Base-by-base conservation (phyloP, 1,140 invertebrate species). In the Drosophila erecta region DNA sequence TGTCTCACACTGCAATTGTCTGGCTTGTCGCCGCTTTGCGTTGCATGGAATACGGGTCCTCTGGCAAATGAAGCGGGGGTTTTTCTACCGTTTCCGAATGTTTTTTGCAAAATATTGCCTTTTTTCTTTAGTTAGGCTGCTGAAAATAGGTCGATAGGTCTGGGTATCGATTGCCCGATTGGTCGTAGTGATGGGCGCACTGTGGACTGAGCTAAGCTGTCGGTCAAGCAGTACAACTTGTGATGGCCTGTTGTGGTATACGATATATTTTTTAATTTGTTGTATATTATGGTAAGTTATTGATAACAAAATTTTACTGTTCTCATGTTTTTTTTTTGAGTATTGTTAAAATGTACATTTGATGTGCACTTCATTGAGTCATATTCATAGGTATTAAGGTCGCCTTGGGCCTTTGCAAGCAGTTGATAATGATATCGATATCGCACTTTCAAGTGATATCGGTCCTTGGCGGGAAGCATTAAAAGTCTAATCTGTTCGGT, bases 61-160 rank as follows among this genome's bases (percentile, higher is more conserved):
- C 20, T 6, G 11, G 20, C 15, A 15, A 14, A 33, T 15, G 14
- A 15, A 65, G n/a, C 24, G 37, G 62, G 15, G 22, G 22, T 71
- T 67, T 40, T 40, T 74, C 46, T 24, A 27, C 27, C 35, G 38
- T 37, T 41, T 60, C n/a, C n/a, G n/a, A 33, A 11, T 35, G 27
- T 61, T 80, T 67, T 72, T 66, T 65, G 71, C 71, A 79, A 79
- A 81, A 79, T 78, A 74, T 76, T 72, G 72, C 64, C 46, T 81
- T 85, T 75, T 73, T 80, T 69, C 77, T 73, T 56, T 20, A 44
- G 41, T 56, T 20, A 44, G 41, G 41, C 41, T 44, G 41, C 41
- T 64, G 64, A 85, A 84, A 84, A 80, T 84, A 84, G 81, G 81
- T 85, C 81, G 76, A 76, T 44, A 20, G 41, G 41, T 20, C 10